phyloP scores from a whole-genome alignment of 2,113 vertebrate species.

The Helogale parvula region DNA sequence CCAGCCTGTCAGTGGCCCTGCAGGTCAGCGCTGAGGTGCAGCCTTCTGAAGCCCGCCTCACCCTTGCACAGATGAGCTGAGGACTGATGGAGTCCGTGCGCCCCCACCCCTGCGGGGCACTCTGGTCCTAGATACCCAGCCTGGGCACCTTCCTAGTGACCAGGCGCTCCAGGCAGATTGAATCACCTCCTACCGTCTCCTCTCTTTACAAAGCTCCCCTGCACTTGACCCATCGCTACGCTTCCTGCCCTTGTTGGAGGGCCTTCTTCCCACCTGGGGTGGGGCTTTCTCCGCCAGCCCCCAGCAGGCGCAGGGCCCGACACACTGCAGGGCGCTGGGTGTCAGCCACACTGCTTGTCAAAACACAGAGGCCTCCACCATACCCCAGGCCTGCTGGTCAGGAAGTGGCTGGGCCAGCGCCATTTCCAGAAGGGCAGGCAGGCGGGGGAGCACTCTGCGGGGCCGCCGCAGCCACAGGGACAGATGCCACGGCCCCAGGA shows the following conservation, averaged over 20 bases:
- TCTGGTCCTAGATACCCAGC: neutral
- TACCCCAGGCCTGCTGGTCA: neutral
- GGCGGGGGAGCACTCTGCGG: neutral
- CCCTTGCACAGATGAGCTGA: neutral
- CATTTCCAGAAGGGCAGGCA: accelerated
- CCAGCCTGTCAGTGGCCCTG: neutral
- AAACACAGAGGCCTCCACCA: neutral
- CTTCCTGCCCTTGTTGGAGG: neutral
- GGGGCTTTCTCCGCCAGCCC: neutral
- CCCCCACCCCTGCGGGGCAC: neutral
- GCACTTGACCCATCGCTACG: neutral
- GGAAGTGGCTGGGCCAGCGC: accelerated
- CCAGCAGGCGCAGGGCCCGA: neutral
- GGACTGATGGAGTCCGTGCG: neutral
- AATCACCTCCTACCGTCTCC: accelerated
- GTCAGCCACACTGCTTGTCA: neutral
- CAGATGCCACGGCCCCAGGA: neutral
- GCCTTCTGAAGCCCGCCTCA: neutral
- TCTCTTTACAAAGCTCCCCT: no score
- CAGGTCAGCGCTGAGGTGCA: neutral
- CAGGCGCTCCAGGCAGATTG: accelerated
- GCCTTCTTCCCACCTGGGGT: neutral
- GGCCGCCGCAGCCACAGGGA: accelerated
- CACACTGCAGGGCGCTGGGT: accelerated
- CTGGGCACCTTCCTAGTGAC: neutral